Evolutionary conservation across 2,888 invertebrate species (phyloP), one percentile per base, ranked within the genome.

Genomic region (Pogonocherus hispidulus): DNA sequence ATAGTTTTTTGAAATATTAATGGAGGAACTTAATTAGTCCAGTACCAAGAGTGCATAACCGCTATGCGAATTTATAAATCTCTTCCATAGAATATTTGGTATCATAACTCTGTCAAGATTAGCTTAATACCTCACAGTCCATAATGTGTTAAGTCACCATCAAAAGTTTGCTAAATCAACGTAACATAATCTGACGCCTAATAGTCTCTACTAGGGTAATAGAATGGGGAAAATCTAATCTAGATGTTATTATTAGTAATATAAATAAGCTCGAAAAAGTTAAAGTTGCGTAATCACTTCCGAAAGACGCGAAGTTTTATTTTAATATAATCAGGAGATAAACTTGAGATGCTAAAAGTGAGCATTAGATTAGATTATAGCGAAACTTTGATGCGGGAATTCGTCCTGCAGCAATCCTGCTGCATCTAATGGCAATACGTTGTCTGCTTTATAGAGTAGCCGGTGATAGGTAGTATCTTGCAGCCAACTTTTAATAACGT

Each of bases 401-500:
- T 57, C 56, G 51, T 62, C 63, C 57, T 65, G 70, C 70, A 70
- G 69, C 67, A 57, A 66, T 67, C 69, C 65, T 57, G 47, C 56
- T 66, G 64, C 67, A 65, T 65, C 62, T 37, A 51, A 64, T 63
- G 70, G 76, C 77, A 77, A 79, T 81, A 80, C 77, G 79, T 79
- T 79, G 78, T 79, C 78, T 79, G 75, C 72, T 81, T 81, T 81
- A 80, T 79, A 72, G 76, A 78, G 77, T 76, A 76, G 75, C 77
- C 70, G 73, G 73, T 76, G 76, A 79, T 80, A 79, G 79, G 77
- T 80, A 80, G 79, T 79, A 80, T 80, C 81, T 79, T 78, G 70
- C 70, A 62, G 74, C 69, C 78, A 81, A 81, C 78, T 82, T 82
- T 80, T 82, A 82, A 82, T 82, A 82, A 82, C 79, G 80, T 79